Evolutionary conservation across 2,797 vertebrate genomes (phyloP).

Genomic region (Pseudopleuronectes americanus): DNA sequence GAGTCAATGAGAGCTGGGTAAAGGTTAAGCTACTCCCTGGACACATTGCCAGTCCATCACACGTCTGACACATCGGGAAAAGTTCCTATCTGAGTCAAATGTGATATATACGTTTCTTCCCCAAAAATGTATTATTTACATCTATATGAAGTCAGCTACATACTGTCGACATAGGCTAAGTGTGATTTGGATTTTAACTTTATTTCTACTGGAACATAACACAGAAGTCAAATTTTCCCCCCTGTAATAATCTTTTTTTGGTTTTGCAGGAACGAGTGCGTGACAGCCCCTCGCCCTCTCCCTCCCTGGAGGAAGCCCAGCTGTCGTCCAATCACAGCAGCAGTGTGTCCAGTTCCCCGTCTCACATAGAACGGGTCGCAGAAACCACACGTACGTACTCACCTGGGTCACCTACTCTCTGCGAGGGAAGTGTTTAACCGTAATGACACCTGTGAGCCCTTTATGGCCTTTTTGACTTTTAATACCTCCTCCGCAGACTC

Average conservation of each 20-base stretch:
- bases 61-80: too few relatives aligned
- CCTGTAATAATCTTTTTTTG: neutral
- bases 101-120: too few relatives aligned
- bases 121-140: neutral
- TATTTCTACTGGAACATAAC: neutral
- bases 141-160: neutral
- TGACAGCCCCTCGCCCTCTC: conserved; percentile 95
- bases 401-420: neutral
- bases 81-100: too few relatives aligned
- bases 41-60: too few relatives aligned
- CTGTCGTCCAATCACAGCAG: conserved; percentile 96
- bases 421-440: neutral
- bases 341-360: conserved; percentile 96
- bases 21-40: too few relatives aligned
- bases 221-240: neutral
- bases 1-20: too few relatives aligned
- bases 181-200: neutral
- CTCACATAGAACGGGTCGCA: conserved; percentile 86
- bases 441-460: neutral
- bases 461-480: neutral
- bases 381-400: conserved; percentile 69
- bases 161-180: neutral
- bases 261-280: conserved; percentile 89
- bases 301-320: conserved; percentile 94
- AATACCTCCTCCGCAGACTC: conserved; percentile 80